A percentile compares a stretch with the other conserved stretches of the same genome.
phyloP scores from a whole-genome alignment of 2,888 invertebrate species.

The Acanthosoma haemorrhoidale region DNA sequence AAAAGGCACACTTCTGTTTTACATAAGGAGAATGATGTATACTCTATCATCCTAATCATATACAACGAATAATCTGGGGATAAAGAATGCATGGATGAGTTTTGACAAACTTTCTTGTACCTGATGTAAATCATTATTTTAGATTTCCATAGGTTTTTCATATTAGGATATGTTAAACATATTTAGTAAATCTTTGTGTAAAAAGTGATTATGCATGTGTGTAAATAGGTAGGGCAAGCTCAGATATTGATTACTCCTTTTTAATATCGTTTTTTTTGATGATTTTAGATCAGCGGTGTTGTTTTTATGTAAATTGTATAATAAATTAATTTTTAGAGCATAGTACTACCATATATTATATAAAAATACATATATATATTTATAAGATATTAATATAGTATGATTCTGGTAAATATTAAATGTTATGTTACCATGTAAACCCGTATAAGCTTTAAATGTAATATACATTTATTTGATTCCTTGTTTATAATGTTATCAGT shows the following conservation, averaged over 20 bases:
- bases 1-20: no score
- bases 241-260: background rate
- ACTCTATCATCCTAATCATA: no score
- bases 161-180: conserved; percentile 2
- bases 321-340: conserved; percentile 27
- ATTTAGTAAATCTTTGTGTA: conserved; percentile 13
- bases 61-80: no score
- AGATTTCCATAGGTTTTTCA: conserved; percentile 19
- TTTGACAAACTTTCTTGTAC: conserved; percentile 14
- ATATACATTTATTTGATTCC: conserved; percentile 15
- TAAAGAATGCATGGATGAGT: background rate
- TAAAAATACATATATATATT: background rate
- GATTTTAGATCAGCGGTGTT: conserved; percentile 8
- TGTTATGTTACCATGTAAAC: conserved; percentile 39
- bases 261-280: conserved; percentile 1
- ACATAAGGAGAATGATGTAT: no score
- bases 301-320: conserved; percentile 24
- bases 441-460: conserved; percentile 38
- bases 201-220: no score
- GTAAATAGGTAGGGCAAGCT: background rate
- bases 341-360: conserved; percentile 23
- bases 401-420: conserved; percentile 26
- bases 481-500: conserved; percentile 11
- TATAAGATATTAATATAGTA: background rate
- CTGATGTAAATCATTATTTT: conserved; percentile 20